Evolutionary conservation across 2,113 vertebrate species (phyloP).

Genomic region (Austrofundulus limnaeus): DNA sequence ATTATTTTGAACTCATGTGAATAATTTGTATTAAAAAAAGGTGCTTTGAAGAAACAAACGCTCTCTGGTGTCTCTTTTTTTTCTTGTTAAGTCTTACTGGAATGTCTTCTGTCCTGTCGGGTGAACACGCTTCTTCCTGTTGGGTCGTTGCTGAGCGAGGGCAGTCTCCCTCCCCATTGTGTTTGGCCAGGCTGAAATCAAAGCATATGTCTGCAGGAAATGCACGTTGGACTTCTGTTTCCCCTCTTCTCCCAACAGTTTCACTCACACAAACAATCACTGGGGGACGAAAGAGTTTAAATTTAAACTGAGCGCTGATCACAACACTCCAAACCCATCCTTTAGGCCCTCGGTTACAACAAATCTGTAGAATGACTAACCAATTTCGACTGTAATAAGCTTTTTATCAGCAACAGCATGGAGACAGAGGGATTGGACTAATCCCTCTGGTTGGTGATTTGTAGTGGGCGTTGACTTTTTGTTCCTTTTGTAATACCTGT

Average conservation of each 20-base stretch:
- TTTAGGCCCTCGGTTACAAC: background rate
- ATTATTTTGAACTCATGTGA: slow-evolving; percentile 43
- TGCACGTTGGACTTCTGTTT: slow-evolving; percentile 65
- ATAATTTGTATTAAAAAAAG: slow-evolving; percentile 71
- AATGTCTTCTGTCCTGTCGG: slow-evolving; percentile 70
- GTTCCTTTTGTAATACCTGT: slow-evolving; percentile 33
- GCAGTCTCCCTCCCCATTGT: slow-evolving; percentile 70
- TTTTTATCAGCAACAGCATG: slow-evolving; percentile 69
- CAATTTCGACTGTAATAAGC: slow-evolving; percentile 63
- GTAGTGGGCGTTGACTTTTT: slow-evolving; percentile 16
- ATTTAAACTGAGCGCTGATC: too few species aligned
- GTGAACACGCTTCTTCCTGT: slow-evolving; percentile 72
- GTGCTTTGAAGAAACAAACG: slow-evolving; percentile 38
- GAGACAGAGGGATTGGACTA: slow-evolving; percentile 61
- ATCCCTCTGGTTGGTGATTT: slow-evolving; percentile 58
- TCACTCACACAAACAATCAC: slow-evolving; percentile 35
- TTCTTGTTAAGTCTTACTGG: slow-evolving; percentile 40
- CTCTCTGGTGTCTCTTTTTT: slow-evolving; percentile 39
- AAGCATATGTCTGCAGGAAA: slow-evolving; percentile 77
- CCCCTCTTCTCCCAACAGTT: slow-evolving; percentile 38
- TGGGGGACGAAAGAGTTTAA: slow-evolving; percentile 36
- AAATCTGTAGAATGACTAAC: slow-evolving; percentile 37
- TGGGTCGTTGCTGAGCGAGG: slow-evolving; percentile 47
- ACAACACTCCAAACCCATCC: background rate
- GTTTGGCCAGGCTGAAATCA: slow-evolving; percentile 64